A percentile compares a stretch with the other conserved stretches of the same genome.
phyloP scores from a whole-genome alignment of 2,113 vertebrate genomes.

The Falcunculus frontatus region DNA sequence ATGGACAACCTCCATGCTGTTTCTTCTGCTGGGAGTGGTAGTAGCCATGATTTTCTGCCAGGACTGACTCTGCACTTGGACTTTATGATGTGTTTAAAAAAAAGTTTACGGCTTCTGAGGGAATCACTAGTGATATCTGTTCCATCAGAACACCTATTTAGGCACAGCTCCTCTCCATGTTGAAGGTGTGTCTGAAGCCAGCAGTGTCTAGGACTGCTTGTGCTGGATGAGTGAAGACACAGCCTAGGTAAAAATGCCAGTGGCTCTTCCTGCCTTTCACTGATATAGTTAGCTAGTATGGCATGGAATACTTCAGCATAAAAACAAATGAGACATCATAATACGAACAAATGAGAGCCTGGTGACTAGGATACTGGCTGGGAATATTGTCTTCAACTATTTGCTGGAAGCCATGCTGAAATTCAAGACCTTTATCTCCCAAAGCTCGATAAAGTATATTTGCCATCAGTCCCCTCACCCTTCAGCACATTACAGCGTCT shows the following conservation, averaged over 20 bases:
- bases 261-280: neutral
- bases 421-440: slow-evolving; percentile 14
- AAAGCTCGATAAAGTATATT: neutral
- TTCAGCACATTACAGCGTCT: neutral
- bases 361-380: neutral
- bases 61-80: neutral
- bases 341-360: neutral
- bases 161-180: neutral
- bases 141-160: neutral
- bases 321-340: neutral
- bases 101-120: neutral
- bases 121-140: neutral
- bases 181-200: neutral
- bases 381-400: neutral
- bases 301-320: neutral
- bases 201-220: neutral
- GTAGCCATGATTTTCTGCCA: neutral
- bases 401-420: neutral
- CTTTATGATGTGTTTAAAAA: neutral
- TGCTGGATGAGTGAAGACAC: neutral
- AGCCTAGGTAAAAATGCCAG: neutral
- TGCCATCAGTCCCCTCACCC: neutral
- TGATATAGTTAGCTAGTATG: neutral
- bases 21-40: neutral
- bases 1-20: neutral